phyloP scores from a whole-genome alignment of 2,888 invertebrate species.

The Syrphus vitripennis region DNA sequence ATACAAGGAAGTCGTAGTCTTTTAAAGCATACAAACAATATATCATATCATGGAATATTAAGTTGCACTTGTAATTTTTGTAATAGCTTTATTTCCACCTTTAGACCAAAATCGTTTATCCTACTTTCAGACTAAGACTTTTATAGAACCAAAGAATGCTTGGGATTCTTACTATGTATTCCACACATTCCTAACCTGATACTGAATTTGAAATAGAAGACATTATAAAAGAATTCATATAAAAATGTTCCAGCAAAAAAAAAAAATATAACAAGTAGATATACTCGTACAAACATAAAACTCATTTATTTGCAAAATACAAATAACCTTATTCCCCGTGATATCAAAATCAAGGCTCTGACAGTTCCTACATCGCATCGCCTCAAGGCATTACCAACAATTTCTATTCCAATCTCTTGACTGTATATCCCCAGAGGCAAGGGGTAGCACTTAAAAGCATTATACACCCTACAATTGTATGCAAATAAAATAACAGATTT shows the following conservation, averaged over 20 bases:
- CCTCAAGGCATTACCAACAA: conserved; percentile 55
- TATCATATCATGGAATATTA: too few species aligned
- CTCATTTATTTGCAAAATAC: conserved; percentile 65
- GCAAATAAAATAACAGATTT: conserved; percentile 68
- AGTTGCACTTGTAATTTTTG: too few species aligned
- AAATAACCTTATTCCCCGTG: conserved; percentile 60
- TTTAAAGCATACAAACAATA: too few species aligned
- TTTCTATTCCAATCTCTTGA: conserved; percentile 22
- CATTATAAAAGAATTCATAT: not conserved
- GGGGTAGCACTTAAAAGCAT: conserved; percentile 62
- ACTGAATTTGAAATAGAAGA: not conserved
- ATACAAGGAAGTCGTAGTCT: too few species aligned
- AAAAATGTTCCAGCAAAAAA: not conserved
- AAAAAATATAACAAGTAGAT: conserved; percentile 30
- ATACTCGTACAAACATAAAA: conserved; percentile 52
- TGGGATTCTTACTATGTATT: not conserved
- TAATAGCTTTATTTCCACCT: not conserved
- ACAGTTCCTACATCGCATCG: conserved; percentile 42
- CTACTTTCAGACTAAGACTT: not conserved
- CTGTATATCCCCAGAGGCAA: conserved; percentile 13
- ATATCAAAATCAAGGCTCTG: conserved; percentile 64
- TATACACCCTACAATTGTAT: conserved; percentile 60
- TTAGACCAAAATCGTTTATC: not conserved
- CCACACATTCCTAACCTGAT: not conserved
- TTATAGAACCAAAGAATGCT: not conserved